These are phyloP conservation scores for Lepus oiostolus DNA, from an alignment of 2,797 vertebrate genomes.

Conservation along the genomic window DNA sequence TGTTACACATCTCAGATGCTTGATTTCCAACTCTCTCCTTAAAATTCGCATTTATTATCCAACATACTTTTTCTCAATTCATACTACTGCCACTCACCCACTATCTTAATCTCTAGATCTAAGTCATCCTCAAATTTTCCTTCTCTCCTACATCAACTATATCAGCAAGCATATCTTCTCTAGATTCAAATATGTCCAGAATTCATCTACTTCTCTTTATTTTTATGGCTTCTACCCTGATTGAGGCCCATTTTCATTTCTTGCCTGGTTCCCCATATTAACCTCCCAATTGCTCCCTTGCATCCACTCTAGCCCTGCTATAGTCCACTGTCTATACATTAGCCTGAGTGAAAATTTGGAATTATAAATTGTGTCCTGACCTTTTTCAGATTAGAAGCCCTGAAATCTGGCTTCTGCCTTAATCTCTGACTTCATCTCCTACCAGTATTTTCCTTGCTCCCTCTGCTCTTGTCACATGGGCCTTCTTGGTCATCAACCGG, in stretches of 20 bases:
- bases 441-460: neutral
- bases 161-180: neutral
- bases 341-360: conserved; percentile 12
- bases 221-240: conserved; percentile 1
- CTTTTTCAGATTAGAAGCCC: neutral
- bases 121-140: conserved; percentile 16
- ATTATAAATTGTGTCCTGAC: neutral
- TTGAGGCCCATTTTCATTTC: conserved; percentile 14
- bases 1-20: neutral
- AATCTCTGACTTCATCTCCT: conserved; percentile 38
- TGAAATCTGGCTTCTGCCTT: neutral
- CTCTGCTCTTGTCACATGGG: neutral
- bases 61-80: neutral
- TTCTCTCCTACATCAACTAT: neutral
- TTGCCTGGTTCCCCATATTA: neutral
- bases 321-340: neutral
- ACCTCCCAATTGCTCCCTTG: neutral
- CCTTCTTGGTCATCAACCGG: conserved; percentile 41
- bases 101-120: neutral
- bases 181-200: conserved; percentile 36
- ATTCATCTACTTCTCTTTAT: neutral
- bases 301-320: neutral
- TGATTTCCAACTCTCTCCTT: conserved; percentile 8
- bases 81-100: neutral
- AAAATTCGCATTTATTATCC: conserved; percentile 24